phyloP scores from a whole-genome alignment of 2,113 vertebrate species.

The Archilochus colubris region DNA sequence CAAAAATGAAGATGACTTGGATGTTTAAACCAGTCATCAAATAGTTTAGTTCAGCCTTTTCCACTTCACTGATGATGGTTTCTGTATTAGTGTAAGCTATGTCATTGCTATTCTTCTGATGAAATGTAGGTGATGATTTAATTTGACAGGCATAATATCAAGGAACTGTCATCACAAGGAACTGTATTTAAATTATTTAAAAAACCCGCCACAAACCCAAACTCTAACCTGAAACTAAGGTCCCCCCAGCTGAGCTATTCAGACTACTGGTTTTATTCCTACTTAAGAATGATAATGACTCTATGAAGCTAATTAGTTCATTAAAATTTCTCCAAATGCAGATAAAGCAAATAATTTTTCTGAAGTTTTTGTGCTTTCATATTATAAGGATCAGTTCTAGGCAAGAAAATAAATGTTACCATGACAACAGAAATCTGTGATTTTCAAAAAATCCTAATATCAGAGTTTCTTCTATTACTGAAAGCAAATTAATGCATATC shows the following conservation, averaged over 20 bases:
- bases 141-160: neutral
- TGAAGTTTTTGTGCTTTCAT: neutral
- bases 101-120: neutral
- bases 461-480: neutral
- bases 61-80: neutral
- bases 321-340: neutral
- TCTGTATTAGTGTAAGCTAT: neutral
- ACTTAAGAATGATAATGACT: neutral
- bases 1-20: neutral
- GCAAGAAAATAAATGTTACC: neutral
- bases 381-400: neutral
- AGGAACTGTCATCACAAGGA: neutral
- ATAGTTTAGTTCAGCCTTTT: neutral
- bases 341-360: neutral
- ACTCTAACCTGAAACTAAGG: neutral
- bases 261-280: accelerated
- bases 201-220: neutral
- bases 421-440: neutral
- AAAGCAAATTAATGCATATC: neutral
- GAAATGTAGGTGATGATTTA: neutral
- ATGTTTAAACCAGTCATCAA: neutral
- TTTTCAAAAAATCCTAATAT: neutral
- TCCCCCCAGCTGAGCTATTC: neutral
- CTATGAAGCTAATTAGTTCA: neutral
- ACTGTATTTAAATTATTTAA: neutral